Evolutionary conservation across 2,888 invertebrate species (phyloP), one percentile per base, ranked within the genome.

Genomic region (Nephrotoma appendiculata): DNA sequence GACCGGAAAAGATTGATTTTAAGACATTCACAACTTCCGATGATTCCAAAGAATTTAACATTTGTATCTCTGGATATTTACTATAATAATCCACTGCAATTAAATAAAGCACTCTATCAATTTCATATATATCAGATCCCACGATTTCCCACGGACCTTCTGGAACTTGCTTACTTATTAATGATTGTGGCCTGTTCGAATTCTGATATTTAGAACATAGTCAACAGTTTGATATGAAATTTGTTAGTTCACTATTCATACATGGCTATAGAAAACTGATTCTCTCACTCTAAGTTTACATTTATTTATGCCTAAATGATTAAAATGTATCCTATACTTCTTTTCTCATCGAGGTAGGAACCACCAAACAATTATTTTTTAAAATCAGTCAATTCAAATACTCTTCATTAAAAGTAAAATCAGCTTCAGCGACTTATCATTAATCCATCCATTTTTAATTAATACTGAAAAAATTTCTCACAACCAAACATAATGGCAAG

Each of bases 21-120:
- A 89, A 85, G 44, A 87, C 86, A 2, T 48, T 86, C 41, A 88
- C 87, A 12, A 87, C 44, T 11, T 31, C 31, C 87, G 83, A 86
- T 5, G 87, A 85, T 86, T 86, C 87, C 15, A 87, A 88, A 31
- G 85, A 86, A 52, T 11, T 87, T 19, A 88, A 87, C 9, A 86
- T 12, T 2, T 87, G 87, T 87, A 88, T 85, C 87, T 88, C 88
- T 41, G 87, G 44, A 86, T 87, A 88, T 86, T 88, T 88, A 12
- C 88, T 88, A 85, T 86, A 89, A 87, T 88, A 88, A 86, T 88
- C 88, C 11, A 88, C 88, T 5, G 88, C 87, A 83, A 87, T 57
- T 3, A 57, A 31, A 83, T 83, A 83, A 83, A 41, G 19, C 83
- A 83, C 31, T 52, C 87, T 87, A 41, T 86, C 3, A 57, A 86